Percentiles rank a stretch among this genome's conserved stretches.
phyloP scores from a whole-genome alignment of 2,113 vertebrate species.

The Bambusicola thoracicus region DNA sequence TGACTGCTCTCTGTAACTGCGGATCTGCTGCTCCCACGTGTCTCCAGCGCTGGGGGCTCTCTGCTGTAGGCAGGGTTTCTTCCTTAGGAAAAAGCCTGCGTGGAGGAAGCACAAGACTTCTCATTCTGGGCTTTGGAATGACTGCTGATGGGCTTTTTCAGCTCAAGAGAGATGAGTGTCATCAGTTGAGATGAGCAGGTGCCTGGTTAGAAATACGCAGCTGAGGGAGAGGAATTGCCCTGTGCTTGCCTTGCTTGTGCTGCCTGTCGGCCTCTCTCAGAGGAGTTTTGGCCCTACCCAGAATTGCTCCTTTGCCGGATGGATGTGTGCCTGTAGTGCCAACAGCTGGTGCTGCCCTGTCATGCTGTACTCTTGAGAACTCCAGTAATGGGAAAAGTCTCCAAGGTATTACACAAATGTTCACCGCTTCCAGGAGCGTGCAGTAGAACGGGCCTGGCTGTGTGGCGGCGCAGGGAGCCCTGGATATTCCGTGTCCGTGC shows the following conservation, averaged over 20 bases:
- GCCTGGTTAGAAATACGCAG: neutral
- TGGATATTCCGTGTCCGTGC: neutral
- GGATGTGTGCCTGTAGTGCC: neutral
- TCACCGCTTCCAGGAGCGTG: neutral
- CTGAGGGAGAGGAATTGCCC: neutral
- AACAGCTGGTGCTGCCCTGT: neutral
- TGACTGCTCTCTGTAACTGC: neutral
- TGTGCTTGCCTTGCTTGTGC: neutral
- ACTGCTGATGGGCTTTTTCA: neutral
- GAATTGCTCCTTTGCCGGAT: neutral
- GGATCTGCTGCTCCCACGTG: neutral
- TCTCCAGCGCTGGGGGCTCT: too few relatives aligned
- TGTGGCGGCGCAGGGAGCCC: accelerated
- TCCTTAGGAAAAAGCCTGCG: neutral
- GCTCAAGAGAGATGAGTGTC: neutral
- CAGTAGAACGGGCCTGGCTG: neutral
- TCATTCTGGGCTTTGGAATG: neutral
- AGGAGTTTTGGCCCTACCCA: neutral
- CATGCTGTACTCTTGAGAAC: neutral
- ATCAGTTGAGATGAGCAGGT: neutral
- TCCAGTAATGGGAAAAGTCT: neutral
- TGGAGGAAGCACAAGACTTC: neutral
- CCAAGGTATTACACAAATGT: neutral
- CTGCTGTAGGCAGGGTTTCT: neutral
- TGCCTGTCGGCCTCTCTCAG: neutral